Base-by-base conservation (phyloP, 2,797 vertebrate species). In the Pseudochirops corinnae region DNA sequence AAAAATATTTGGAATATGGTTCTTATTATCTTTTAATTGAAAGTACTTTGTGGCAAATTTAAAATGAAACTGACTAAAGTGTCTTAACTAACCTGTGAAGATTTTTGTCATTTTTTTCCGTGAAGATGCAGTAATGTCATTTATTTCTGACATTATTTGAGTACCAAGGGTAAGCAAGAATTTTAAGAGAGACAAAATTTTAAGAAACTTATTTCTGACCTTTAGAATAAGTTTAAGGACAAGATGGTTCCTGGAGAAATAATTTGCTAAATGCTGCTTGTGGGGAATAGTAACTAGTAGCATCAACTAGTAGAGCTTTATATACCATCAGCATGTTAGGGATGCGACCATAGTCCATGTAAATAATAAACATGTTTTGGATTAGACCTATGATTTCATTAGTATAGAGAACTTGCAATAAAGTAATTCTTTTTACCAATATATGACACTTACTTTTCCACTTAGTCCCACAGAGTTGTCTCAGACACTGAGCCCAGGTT, bases 41-140 rank as follows among this genome's bases (percentile, higher is more conserved):
- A 82, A n/a, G 1, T 14, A 92, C 50, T 31, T 92, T n/a, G 74
- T 92, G 52, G 9, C 6, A 92, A 67, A 1, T 33, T 91, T 95
- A 90, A 95, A 91, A 94, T 94, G 46, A 94, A 95, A 74, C 29
- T 56, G 62, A 33, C 0, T 56, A 90, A 93, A 92, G 24, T 92
- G 93, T 87, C 24, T 4, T 9, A 87, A 50, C 39, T 50, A 39
- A 26, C 9, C 2, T 46, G 13, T 93, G 28, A 58, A 56, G 16
- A 82, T 39, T 82, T 21, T 92, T 53, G 24, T 91, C 91, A 2
- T 7, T 13, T 90, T 95, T 2, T 55, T 91, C 24, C 92, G 50
- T 50, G 93, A 13, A 56, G 46, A 26, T 92, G 1, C 31, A 92
- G 1, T 93, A 10, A 58, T 92, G 50, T 93, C 82, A 67, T 33